phyloP scores from a whole-genome alignment of 2,113 vertebrate species.

The Anas platyrhynchos region DNA sequence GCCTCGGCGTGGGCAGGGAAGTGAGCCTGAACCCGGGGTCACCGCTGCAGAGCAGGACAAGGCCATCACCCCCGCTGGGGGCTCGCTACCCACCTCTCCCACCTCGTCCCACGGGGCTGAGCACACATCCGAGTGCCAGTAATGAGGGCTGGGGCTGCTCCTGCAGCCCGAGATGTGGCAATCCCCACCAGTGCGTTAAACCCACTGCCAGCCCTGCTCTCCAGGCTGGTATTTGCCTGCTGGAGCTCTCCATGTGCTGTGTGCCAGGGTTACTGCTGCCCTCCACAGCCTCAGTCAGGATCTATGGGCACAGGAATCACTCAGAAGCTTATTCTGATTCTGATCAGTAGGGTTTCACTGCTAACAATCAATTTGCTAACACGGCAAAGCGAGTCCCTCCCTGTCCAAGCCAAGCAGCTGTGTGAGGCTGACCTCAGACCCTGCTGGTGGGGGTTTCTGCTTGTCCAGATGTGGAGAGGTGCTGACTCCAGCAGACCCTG shows the following conservation, averaged over 20 bases:
- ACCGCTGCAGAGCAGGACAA: background rate
- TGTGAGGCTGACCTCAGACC: background rate
- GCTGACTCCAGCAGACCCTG: background rate
- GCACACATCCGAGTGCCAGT: background rate
- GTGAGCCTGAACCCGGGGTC: background rate
- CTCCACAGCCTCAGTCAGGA: background rate
- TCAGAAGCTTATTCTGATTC: background rate
- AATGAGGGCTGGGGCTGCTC: background rate
- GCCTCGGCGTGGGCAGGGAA: background rate
- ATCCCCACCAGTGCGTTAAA: accelerated
- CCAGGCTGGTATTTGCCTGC: background rate
- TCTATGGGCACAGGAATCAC: background rate
- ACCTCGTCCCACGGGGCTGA: background rate
- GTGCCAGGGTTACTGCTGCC: background rate
- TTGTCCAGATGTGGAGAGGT: accelerated
- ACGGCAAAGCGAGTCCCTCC: background rate
- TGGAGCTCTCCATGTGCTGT: accelerated
- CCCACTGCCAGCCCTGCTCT: background rate
- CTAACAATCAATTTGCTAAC: background rate
- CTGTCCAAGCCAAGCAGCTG: background rate
- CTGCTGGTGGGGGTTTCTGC: background rate
- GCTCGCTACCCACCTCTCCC: background rate
- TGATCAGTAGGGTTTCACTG: background rate
- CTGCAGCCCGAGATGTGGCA: background rate
- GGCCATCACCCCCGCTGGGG: accelerated